Evolutionary conservation across 1,140 invertebrate species (phyloP).

Genomic region (Eubasilissa regina): DNA sequence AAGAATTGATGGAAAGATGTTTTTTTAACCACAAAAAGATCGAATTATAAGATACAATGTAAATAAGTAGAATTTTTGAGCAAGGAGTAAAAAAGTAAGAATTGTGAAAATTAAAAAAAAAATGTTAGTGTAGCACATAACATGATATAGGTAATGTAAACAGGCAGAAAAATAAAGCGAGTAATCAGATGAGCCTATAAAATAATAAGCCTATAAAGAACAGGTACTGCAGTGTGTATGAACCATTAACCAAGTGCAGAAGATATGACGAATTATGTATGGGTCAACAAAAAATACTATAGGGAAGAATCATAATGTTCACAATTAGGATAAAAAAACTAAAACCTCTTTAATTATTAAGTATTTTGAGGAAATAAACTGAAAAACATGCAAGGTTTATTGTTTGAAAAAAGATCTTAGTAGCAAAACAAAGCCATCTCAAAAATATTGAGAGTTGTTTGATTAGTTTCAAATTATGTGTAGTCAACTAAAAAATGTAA

Average conservation of each 20-base stretch:
- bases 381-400: constrained; percentile 1
- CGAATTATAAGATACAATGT: neutral
- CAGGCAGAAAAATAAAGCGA: constrained; percentile 7
- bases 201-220: too few species aligned
- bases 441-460: neutral
- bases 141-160: neutral
- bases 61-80: neutral
- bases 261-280: too few species aligned
- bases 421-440: neutral
- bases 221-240: too few species aligned
- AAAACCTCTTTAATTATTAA: too few species aligned
- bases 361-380: too few species aligned
- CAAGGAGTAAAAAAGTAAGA: neutral
- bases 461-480: too few species aligned
- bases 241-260: too few species aligned
- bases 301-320: too few species aligned
- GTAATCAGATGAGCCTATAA: neutral
- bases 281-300: too few species aligned
- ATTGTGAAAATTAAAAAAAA: neutral
- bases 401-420: neutral
- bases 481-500: too few species aligned
- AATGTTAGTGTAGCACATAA: neutral
- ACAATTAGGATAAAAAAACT: too few species aligned
- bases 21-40: neutral
- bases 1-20: constrained; percentile 20